These are phyloP conservation scores for Chelidonichthys spinosus DNA, from an alignment of 2,797 vertebrate species.

Conservation along the genomic window DNA sequence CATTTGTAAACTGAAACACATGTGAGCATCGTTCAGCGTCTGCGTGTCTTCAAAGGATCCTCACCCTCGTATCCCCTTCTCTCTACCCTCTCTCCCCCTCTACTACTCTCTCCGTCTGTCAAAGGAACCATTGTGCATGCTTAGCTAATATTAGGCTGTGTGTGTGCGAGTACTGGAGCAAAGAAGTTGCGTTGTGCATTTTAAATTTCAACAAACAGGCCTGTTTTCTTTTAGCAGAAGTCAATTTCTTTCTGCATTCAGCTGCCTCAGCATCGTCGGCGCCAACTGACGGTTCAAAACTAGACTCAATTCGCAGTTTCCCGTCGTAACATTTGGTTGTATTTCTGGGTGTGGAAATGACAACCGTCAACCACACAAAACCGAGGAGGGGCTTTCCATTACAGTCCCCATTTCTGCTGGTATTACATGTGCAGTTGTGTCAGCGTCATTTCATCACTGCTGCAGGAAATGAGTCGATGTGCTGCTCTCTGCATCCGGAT, in stretches of 20 bases:
- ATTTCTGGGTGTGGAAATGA: neutral
- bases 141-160: slow-evolving; percentile 53
- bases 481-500: neutral
- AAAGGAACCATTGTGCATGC: slow-evolving; percentile 57
- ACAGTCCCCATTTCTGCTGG: neutral
- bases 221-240: slow-evolving; percentile 44
- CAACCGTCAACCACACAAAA: neutral
- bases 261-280: slow-evolving; percentile 11
- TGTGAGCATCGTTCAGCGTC: slow-evolving; percentile 40
- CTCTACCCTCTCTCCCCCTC: slow-evolving; percentile 1
- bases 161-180: neutral
- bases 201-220: slow-evolving; percentile 41
- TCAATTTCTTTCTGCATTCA: slow-evolving; percentile 14
- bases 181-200: slow-evolving; percentile 9
- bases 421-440: slow-evolving; percentile 24
- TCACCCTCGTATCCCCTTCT: slow-evolving; percentile 37
- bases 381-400: slow-evolving; percentile 15
- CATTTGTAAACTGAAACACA: slow-evolving; percentile 72
- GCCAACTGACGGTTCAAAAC: neutral
- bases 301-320: neutral
- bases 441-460: slow-evolving; percentile 24
- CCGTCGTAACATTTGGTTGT: neutral
- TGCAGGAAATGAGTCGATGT: slow-evolving; percentile 47
- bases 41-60: slow-evolving; percentile 58
- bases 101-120: slow-evolving; percentile 29